Conservation (phyloP, 2,888 invertebrate species). For the Embidobia sp. region DNA sequence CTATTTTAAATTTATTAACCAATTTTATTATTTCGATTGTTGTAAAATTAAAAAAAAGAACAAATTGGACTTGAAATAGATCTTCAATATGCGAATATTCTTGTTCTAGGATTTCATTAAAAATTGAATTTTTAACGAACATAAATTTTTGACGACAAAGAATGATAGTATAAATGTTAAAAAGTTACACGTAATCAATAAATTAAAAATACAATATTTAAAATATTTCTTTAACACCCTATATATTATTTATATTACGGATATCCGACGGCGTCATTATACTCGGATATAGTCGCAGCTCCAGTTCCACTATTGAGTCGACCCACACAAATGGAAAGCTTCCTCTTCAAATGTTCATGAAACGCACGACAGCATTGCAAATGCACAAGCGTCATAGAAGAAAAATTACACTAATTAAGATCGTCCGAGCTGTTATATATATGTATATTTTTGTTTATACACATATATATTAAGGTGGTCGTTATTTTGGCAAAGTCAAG, state of each 20-base stretch:
- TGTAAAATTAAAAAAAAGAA: no score
- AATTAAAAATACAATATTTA: background rate
- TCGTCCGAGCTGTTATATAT: constrained; percentile 35
- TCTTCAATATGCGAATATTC: no score
- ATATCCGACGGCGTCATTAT: constrained; percentile 62
- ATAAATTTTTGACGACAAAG: no score
- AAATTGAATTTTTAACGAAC: no score
- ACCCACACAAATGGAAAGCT: constrained; percentile 62
- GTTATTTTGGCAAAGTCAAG: no score
- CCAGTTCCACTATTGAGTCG: constrained; percentile 62
- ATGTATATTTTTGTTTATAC: constrained; percentile 13
- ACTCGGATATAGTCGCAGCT: constrained; percentile 62
- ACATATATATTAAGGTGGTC: background rate
- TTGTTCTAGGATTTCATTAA: no score
- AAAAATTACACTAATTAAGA: constrained; percentile 62
- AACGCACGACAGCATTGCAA: constrained; percentile 55
- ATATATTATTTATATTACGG: constrained; percentile 54
- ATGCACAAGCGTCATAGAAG: constrained; percentile 49
- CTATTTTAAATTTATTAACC: no score
- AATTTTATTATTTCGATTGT: no score
- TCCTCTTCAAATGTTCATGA: constrained; percentile 62
- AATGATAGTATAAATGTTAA: no score
- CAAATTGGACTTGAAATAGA: no score
- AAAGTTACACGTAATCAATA: background rate
- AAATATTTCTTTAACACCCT: constrained; percentile 42